Conservation (phyloP, 2,797 vertebrate species). For the Catamblyrhynchus diadema region DNA sequence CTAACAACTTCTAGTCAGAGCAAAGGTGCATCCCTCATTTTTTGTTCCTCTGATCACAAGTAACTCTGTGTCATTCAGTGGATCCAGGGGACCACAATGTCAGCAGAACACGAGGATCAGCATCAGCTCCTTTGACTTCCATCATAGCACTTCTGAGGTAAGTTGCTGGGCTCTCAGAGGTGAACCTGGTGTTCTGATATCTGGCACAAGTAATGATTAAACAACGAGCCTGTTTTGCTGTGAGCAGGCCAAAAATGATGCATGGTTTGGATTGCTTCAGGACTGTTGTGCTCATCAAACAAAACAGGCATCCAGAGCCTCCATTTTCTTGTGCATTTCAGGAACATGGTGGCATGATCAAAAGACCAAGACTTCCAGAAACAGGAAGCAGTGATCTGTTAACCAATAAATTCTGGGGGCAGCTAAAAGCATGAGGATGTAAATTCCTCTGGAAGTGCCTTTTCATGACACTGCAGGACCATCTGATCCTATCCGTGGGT, state of each 20-base stretch:
- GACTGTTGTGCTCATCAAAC: not conserved
- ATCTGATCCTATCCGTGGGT: not conserved
- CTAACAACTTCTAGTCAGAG: not conserved
- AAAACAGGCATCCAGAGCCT: not conserved
- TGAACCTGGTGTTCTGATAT: not conserved
- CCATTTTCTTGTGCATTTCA: not conserved
- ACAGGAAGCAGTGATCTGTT: not conserved
- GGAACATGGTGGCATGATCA: not conserved
- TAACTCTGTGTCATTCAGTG: not conserved
- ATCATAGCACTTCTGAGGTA: not conserved
- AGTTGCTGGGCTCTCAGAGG: not conserved
- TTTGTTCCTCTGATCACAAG: not conserved
- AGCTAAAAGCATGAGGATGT: not conserved
- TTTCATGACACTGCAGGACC: not conserved
- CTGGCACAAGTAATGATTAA: not conserved
- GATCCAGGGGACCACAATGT: rapidly evolving
- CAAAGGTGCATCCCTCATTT: not conserved
- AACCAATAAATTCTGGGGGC: not conserved
- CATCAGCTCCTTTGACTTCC: not conserved
- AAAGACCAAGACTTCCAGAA: constrained; percentile 1
- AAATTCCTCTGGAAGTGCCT: not conserved
- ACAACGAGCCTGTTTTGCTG: not conserved
- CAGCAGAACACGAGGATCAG: not conserved
- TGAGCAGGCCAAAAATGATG: not conserved
- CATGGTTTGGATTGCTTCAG: not conserved